Percentiles rank a stretch among this genome's conserved stretches.
Conservation (phyloP, 2,797 vertebrate genomes). For the Clarias pachynema region DNA sequence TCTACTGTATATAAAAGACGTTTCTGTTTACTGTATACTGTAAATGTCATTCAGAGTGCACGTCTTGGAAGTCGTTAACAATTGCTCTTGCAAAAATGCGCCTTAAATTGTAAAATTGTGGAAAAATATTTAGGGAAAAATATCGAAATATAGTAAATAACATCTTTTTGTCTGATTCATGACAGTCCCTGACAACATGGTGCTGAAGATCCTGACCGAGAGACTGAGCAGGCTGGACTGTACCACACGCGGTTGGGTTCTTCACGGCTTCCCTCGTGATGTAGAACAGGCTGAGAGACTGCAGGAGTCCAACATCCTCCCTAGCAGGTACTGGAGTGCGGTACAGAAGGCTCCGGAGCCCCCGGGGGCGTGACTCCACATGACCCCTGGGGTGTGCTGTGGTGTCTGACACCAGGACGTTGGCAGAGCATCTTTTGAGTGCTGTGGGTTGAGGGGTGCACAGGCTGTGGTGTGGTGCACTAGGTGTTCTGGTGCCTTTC, state of each 20-base stretch:
- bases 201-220: constrained; percentile 74
- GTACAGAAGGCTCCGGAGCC: too few species aligned
- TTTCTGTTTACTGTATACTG: neutral
- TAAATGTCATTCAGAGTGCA: neutral
- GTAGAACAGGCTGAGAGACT: constrained; percentile 77
- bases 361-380: too few species aligned
- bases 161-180: constrained; percentile 1
- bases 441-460: too few species aligned
- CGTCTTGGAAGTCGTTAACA: neutral
- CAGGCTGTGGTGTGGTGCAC: too few species aligned
- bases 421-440: too few species aligned
- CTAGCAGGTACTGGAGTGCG: constrained; percentile 80
- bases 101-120: neutral
- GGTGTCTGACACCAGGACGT: too few species aligned
- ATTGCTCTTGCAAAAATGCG: neutral
- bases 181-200: constrained; percentile 82
- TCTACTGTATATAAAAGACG: neutral
- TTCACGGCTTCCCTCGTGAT: constrained; percentile 83
- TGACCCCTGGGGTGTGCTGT: too few species aligned
- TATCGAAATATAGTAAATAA: neutral
- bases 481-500: too few species aligned
- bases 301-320: constrained; percentile 64
- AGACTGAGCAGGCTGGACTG: constrained; percentile 80
- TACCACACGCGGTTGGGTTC: constrained; percentile 81
- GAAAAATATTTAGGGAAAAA: neutral